Percentiles rank a stretch among this genome's conserved stretches.
These are phyloP conservation scores for Brachionus rotundiformis DNA, from an alignment of 1,140 invertebrate species.

Conservation along the genomic window DNA sequence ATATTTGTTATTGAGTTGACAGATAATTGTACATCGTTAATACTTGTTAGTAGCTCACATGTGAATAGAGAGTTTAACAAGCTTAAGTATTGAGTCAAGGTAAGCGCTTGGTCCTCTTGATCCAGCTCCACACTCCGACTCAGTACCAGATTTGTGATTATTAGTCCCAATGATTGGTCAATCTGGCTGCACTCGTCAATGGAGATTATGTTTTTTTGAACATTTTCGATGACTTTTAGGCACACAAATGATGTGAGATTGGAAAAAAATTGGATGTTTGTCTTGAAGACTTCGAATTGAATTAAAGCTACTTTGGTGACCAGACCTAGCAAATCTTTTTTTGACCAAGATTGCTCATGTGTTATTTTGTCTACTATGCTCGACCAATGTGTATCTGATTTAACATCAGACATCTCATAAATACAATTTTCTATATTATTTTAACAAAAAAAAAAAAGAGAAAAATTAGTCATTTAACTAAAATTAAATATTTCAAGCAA, in stretches of 20 bases:
- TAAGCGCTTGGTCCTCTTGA: neutral
- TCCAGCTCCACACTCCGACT: neutral
- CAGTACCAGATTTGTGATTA: neutral
- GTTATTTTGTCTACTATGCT: neutral
- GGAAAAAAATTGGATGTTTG: constrained; percentile 9
- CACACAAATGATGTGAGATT: neutral
- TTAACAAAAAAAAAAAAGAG: neutral
- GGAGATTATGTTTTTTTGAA: neutral
- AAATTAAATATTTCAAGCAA: neutral
- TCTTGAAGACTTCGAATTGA: neutral
- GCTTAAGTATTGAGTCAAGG: neutral
- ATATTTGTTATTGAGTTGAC: neutral
- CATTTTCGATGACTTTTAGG: neutral
- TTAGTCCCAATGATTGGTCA: neutral
- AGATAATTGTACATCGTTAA: neutral
- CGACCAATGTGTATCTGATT: constrained; percentile 8
- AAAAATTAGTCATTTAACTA: neutral
- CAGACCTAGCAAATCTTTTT: neutral
- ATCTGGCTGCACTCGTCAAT: neutral
- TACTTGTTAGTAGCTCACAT: neutral
- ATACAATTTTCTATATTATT: neutral
- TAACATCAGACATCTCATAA: constrained; percentile 12
- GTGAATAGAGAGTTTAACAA: neutral
- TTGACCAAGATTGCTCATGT: neutral
- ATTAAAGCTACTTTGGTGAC: neutral